These are phyloP conservation scores for Lutraria rhynchaena DNA, from an alignment of 1,140 invertebrate species.

Conservation along the genomic window DNA sequence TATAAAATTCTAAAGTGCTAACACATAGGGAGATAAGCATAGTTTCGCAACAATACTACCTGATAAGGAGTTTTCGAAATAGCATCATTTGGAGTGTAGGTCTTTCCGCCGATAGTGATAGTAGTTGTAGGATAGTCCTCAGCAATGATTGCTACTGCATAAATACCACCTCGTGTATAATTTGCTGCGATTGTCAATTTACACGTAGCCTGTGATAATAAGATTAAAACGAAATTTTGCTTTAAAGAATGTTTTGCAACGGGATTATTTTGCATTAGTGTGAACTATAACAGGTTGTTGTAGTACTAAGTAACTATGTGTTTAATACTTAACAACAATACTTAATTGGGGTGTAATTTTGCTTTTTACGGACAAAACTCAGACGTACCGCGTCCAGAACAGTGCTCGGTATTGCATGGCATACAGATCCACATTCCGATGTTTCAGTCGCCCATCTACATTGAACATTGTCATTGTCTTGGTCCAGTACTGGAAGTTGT, in stretches of 20 bases:
- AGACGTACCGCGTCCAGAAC: not conserved
- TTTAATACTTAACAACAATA: no score
- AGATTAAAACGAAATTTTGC: no score
- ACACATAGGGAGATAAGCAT: no score
- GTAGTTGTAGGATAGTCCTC: not conserved
- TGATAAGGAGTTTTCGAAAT: not conserved
- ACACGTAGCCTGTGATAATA: not conserved
- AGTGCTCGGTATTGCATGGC: not conserved
- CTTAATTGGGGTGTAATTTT: no score
- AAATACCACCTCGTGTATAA: not conserved
- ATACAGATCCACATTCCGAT: conserved; percentile 3
- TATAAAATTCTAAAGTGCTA: no score
- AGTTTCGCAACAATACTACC: no score
- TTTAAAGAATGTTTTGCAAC: no score
- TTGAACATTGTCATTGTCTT: conserved; percentile 2
- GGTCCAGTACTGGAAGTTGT: not conserved
- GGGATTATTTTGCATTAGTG: no score
- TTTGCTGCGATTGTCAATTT: not conserved
- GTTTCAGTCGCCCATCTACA: not conserved
- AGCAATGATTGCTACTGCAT: not conserved
- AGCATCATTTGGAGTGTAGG: conserved; percentile 6
- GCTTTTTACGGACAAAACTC: not conserved
- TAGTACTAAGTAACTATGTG: no score
- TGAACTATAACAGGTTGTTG: no score
- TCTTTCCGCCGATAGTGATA: not conserved